Evolutionary conservation across 2,113 vertebrate genomes (phyloP).

Genomic region (Nesogale talazaci): DNA sequence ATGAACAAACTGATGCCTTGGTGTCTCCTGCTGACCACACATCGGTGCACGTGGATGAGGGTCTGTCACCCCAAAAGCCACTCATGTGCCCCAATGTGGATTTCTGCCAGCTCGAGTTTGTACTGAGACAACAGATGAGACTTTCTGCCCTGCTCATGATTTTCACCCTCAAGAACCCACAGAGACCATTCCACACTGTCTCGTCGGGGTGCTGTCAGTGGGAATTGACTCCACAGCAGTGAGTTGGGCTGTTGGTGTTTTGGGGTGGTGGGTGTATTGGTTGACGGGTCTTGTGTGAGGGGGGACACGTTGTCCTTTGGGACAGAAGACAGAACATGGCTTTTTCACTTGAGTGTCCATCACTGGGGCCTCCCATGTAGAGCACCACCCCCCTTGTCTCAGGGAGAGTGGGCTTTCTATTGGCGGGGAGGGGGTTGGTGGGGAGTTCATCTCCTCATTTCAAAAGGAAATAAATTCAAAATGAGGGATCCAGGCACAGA

Average conservation of each 20-base stretch:
- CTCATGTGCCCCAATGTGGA: not conserved
- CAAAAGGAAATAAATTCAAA: constrained; percentile 67
- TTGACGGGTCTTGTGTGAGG: not conserved
- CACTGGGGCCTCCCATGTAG: not conserved
- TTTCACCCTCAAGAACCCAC: too few relatives aligned
- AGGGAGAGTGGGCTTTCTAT: constrained; percentile 57
- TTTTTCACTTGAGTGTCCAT: not conserved
- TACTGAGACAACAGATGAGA: too few relatives aligned
- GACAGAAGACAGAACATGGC: not conserved
- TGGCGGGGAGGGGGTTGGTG: too few relatives aligned
- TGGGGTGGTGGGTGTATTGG: too few relatives aligned
- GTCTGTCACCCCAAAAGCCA: not conserved
- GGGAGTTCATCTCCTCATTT: constrained; percentile 49
- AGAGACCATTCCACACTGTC: too few relatives aligned
- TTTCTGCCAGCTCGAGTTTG: not conserved
- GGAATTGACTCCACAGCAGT: too few relatives aligned
- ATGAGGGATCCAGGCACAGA: not conserved
- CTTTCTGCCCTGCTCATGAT: too few relatives aligned
- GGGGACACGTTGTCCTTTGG: not conserved
- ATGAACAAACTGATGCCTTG: too few relatives aligned
- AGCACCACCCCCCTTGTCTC: not conserved
- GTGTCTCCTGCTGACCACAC: too few relatives aligned
- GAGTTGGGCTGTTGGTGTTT: too few relatives aligned
- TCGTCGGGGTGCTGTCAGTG: too few relatives aligned
- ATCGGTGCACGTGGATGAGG: rapidly evolving